Conservation (phyloP, 2,797 vertebrate species). For the Melanotaenia nigrans region DNA sequence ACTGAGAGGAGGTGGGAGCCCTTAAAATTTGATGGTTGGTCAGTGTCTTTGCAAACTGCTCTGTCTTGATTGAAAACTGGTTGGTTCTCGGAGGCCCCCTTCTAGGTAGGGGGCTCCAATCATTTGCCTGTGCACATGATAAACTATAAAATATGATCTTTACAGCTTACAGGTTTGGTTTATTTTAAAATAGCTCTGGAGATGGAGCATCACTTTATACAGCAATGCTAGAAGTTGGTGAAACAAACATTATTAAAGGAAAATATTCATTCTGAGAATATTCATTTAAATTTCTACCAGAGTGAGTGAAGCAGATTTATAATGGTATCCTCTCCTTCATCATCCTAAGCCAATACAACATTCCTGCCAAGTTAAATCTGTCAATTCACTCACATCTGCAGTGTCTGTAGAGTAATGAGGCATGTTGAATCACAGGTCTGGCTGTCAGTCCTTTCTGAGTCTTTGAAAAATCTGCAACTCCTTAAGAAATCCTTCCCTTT, state of each 20-base stretch:
- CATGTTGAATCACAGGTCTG: slow-evolving; percentile 28
- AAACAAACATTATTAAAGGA: background rate
- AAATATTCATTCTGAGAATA: background rate
- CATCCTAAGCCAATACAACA: background rate
- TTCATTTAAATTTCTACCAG: background rate
- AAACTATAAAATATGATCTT: too few relatives aligned
- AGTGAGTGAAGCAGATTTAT: slow-evolving; percentile 7
- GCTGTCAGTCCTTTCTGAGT: slow-evolving; percentile 43
- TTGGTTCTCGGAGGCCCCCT: too few relatives aligned
- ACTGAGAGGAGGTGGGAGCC: too few relatives aligned
- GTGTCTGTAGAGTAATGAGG: slow-evolving; percentile 12
- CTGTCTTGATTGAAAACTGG: too few relatives aligned
- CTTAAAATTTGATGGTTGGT: too few relatives aligned
- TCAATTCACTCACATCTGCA: slow-evolving; percentile 22
- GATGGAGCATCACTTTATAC: too few relatives aligned
- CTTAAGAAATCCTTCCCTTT: slow-evolving; percentile 41
- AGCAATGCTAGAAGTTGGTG: background rate
- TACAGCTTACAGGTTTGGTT: too few relatives aligned
- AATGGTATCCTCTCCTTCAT: slow-evolving; percentile 1
- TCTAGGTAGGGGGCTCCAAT: too few relatives aligned
- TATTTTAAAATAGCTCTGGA: too few relatives aligned
- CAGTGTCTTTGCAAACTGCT: too few relatives aligned
- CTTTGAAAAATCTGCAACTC: slow-evolving; percentile 33
- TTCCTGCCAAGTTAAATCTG: slow-evolving; percentile 26
- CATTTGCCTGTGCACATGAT: too few relatives aligned